Percentiles rank a stretch among this genome's conserved stretches.
phyloP scores from a whole-genome alignment of 2,113 vertebrate species.

The Lates calcarifer region DNA sequence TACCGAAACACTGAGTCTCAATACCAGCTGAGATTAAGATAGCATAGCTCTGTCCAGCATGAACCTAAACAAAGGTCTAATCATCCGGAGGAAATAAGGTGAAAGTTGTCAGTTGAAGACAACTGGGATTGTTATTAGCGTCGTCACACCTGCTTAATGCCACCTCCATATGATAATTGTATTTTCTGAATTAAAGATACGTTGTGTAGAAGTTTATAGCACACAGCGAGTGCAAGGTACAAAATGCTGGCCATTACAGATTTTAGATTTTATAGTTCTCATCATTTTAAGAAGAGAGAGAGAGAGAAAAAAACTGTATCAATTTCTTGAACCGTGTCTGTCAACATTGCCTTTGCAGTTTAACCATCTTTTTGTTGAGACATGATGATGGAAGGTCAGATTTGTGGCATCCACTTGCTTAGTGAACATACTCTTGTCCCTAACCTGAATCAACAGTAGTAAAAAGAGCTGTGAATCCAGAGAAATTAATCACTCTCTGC shows the following conservation, averaged over 20 bases:
- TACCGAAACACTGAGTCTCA: too few species aligned
- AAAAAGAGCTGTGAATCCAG: conserved; percentile 15
- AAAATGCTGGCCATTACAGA: not conserved
- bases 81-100: not conserved
- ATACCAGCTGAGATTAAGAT: not conserved
- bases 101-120: not conserved
- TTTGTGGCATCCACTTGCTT: not conserved
- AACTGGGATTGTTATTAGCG: too few species aligned
- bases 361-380: not conserved
- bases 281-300: too few species aligned
- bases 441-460: conserved; percentile 4
- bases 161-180: too few species aligned
- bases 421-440: not conserved
- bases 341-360: not conserved
- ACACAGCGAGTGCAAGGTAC: not conserved
- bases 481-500: conserved; percentile 56
- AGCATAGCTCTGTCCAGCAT: not conserved
- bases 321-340: not conserved
- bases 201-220: not conserved
- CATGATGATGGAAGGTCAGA: not conserved
- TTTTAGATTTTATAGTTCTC: not conserved
- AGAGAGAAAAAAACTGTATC: too few species aligned
- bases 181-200: too few species aligned
- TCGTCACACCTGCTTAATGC: not conserved
- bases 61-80: not conserved